Conservation (phyloP, 2,888 invertebrate genomes). For the Cabera pusaria region DNA sequence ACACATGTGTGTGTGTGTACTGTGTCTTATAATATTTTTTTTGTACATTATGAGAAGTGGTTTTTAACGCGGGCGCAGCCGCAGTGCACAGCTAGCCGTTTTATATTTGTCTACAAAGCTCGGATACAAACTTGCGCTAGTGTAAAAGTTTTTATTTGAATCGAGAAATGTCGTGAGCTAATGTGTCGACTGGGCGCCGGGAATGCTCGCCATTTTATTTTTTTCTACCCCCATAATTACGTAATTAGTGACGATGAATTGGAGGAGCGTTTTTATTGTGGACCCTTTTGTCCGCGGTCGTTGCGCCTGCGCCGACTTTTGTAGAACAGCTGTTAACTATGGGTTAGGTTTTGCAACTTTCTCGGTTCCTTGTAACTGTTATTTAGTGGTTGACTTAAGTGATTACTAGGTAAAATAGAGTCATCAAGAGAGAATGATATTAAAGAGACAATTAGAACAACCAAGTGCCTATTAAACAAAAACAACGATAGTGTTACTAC, state of each 20-base stretch:
- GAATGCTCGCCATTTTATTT: conserved; percentile 75
- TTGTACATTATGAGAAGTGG: too few relatives aligned
- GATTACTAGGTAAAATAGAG: background rate
- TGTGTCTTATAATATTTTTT: too few relatives aligned
- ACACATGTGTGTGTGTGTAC: too few relatives aligned
- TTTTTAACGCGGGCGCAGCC: too few relatives aligned
- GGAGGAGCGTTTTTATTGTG: conserved; percentile 69
- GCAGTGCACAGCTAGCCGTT: too few relatives aligned
- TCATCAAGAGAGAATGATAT: too few relatives aligned
- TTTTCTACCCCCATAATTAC: conserved; percentile 75
- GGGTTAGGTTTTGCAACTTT: conserved; percentile 54
- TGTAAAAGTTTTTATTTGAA: conserved; percentile 22
- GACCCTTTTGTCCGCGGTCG: conserved; percentile 72
- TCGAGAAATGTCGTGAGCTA: conserved; percentile 70
- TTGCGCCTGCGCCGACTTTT: conserved; percentile 57
- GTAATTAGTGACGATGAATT: conserved; percentile 81
- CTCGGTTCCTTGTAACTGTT: conserved; percentile 35
- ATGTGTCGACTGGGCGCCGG: conserved; percentile 69
- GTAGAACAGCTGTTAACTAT: conserved; percentile 70
- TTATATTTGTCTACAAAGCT: conserved; percentile 4
- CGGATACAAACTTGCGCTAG: background rate
- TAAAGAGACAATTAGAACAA: too few relatives aligned
- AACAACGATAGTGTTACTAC: too few relatives aligned
- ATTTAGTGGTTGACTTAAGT: background rate
- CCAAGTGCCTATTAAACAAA: too few relatives aligned